These are phyloP conservation scores for Heloderma charlesbogerti DNA, from an alignment of 2,113 vertebrate genomes.

Conservation along the genomic window DNA sequence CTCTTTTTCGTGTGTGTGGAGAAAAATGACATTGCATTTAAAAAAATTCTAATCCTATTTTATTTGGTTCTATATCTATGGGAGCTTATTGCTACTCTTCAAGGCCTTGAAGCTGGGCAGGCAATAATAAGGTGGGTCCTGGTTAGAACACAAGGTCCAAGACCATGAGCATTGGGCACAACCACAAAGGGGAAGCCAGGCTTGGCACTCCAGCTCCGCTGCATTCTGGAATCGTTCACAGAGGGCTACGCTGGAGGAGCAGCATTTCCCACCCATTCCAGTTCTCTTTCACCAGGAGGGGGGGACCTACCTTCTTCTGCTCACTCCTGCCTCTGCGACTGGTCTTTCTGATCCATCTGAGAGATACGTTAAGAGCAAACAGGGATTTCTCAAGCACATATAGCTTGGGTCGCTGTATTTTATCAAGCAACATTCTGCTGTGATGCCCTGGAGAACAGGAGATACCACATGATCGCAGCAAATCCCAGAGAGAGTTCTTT, in stretches of 20 bases:
- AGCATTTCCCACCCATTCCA: neutral
- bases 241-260: neutral
- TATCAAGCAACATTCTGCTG: constrained; percentile 5
- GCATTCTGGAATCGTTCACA: neutral
- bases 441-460: neutral
- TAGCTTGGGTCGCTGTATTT: neutral
- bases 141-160: neutral
- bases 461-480: neutral
- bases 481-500: neutral
- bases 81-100: neutral
- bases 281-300: neutral
- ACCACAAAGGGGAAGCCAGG: neutral
- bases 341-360: neutral
- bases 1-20: neutral
- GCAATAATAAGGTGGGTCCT: too few species aligned
- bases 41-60: neutral
- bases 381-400: neutral
- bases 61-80: neutral
- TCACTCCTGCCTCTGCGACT: neutral
- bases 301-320: neutral
- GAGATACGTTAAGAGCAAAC: neutral
- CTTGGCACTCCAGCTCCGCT: neutral
- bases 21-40: neutral
- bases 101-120: neutral
- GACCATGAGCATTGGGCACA: neutral